These are phyloP conservation scores for Venusia cambrica DNA, from an alignment of 2,888 invertebrate species.

Conservation along the genomic window DNA sequence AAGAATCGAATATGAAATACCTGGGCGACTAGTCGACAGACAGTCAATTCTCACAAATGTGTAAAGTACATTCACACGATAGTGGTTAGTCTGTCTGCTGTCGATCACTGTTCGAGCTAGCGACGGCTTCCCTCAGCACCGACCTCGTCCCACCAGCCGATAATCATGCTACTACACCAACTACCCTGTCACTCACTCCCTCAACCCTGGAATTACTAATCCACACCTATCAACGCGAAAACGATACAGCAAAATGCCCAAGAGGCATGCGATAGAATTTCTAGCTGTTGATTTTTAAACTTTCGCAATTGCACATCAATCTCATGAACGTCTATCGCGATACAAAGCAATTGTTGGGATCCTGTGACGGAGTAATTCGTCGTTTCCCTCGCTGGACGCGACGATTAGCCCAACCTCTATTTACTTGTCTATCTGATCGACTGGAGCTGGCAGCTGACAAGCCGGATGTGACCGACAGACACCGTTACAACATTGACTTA, in stretches of 20 bases:
- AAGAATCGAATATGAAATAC: background rate
- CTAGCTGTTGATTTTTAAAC: slow-evolving; percentile 23
- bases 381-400: slow-evolving; percentile 75
- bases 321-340: slow-evolving; percentile 51
- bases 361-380: slow-evolving; percentile 76
- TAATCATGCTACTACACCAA: slow-evolving; percentile 51
- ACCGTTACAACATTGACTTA: slow-evolving; percentile 77
- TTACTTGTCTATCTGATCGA: slow-evolving; percentile 73
- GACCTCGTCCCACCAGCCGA: slow-evolving; percentile 41
- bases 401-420: slow-evolving; percentile 78
- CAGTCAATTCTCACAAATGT: too few relatives aligned
- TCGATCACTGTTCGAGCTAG: slow-evolving; percentile 44
- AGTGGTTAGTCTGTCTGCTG: slow-evolving; percentile 51
- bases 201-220: slow-evolving; percentile 35
- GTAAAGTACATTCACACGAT: slow-evolving; percentile 11
- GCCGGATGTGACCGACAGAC: slow-evolving; percentile 69
- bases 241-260: slow-evolving; percentile 14
- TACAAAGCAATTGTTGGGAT: slow-evolving; percentile 73
- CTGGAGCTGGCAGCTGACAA: slow-evolving; percentile 76
- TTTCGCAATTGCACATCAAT: slow-evolving; percentile 36
- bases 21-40: background rate
- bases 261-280: slow-evolving; percentile 21
- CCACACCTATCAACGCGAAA: slow-evolving; percentile 23
- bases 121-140: slow-evolving; percentile 59
- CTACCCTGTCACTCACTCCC: slow-evolving; percentile 49